Evolutionary conservation across 2,797 vertebrate species (phyloP).

Genomic region (Euphonia xanthogaster): DNA sequence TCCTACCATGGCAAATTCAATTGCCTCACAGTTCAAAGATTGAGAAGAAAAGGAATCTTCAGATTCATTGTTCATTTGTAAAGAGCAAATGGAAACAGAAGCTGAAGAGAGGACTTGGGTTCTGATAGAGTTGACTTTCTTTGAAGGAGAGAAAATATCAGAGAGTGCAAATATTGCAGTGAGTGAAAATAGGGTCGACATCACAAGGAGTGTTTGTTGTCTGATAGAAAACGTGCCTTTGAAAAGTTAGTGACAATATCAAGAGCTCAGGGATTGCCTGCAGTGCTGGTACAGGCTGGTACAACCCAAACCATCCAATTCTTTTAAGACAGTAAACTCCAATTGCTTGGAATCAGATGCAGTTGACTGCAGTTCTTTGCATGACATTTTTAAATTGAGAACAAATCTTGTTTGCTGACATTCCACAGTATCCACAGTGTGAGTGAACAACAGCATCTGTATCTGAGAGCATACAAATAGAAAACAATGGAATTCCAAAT

Average conservation of each 20-base stretch:
- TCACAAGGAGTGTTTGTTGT: neutral
- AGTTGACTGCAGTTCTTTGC: neutral
- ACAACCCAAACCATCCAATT: neutral
- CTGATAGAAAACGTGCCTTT: neutral
- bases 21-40: neutral
- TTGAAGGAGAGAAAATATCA: neutral
- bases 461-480: neutral
- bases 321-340: neutral
- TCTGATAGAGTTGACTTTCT: constrained; percentile 22
- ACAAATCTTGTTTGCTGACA: neutral
- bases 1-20: constrained; percentile 5
- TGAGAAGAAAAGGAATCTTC: constrained; percentile 7
- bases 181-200: neutral
- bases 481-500: neutral
- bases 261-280: neutral
- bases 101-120: neutral
- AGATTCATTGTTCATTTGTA: neutral
- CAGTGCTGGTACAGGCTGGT: neutral
- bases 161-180: neutral
- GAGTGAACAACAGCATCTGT: neutral
- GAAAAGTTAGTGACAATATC: neutral
- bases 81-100: constrained; percentile 25
- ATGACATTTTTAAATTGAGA: neutral
- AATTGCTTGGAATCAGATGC: neutral
- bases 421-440: neutral